These are phyloP conservation scores for Thecophora atra DNA, from an alignment of 2,888 invertebrate species.

Conservation along the genomic window DNA sequence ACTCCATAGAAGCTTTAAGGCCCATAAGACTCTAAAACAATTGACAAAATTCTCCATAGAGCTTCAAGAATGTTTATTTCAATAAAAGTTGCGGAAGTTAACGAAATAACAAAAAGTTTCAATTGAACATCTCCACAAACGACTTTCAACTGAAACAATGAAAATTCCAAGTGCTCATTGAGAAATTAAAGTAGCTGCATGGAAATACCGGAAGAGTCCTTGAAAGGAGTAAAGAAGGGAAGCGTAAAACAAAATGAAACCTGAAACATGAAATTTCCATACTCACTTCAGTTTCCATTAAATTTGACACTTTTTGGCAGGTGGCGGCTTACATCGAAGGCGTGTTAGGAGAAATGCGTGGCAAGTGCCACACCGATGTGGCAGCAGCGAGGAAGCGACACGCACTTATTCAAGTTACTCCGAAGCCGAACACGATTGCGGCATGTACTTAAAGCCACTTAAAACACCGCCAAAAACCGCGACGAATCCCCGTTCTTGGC, in stretches of 20 bases:
- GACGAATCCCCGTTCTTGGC: background rate
- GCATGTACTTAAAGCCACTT: slow-evolving; percentile 27
- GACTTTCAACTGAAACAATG: no score
- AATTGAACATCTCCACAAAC: no score
- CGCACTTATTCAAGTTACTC: slow-evolving; percentile 23
- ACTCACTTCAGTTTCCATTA: slow-evolving; percentile 26
- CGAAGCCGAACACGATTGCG: slow-evolving; percentile 23
- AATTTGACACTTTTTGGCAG: slow-evolving; percentile 15
- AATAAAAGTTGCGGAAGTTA: no score
- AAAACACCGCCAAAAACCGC: background rate
- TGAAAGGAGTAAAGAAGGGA: no score
- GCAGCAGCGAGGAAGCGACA: background rate
- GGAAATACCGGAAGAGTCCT: no score
- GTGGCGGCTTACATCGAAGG: background rate
- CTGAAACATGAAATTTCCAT: background rate
- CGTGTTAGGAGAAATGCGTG: background rate
- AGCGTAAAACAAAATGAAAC: background rate
- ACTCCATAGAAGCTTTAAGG: no score
- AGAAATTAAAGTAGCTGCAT: no score
- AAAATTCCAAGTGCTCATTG: no score
- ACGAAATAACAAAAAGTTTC: no score
- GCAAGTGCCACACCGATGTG: background rate
- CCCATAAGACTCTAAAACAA: no score
- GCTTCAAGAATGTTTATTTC: no score
- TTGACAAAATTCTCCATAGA: no score